These are phyloP conservation scores for Phalacrocorax pelagicus DNA, from an alignment of 2,113 vertebrate species.

Conservation along the genomic window DNA sequence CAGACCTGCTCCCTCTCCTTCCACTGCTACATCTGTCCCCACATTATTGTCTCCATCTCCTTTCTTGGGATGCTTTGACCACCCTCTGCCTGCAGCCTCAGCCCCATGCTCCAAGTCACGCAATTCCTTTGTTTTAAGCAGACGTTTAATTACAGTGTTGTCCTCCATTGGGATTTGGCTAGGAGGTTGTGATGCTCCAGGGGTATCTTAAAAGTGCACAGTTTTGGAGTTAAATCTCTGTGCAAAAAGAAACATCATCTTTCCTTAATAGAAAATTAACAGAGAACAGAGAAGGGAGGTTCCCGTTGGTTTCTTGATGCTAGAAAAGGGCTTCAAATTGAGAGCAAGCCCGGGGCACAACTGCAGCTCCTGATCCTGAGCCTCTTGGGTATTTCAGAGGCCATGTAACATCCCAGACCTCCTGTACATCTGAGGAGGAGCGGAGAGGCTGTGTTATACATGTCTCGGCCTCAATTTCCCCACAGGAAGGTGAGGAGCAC, in stretches of 20 bases:
- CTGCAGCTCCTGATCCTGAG: not conserved
- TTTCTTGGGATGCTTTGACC: not conserved
- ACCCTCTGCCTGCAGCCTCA: not conserved
- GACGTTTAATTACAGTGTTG: not conserved
- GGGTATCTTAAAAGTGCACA: not conserved
- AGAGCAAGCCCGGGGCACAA: not conserved
- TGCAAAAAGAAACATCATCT: not conserved
- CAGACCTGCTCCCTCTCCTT: not conserved
- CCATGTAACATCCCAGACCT: accelerated
- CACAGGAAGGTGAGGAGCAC: not conserved
- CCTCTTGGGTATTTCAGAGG: not conserved
- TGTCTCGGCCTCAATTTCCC: not conserved
- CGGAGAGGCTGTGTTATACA: not conserved
- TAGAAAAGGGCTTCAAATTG: not conserved
- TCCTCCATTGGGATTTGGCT: not conserved
- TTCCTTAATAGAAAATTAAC: not conserved
- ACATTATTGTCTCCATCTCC: not conserved
- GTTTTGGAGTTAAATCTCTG: not conserved
- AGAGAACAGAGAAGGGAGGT: not conserved
- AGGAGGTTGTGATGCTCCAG: not conserved
- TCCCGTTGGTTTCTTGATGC: accelerated
- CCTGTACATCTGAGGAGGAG: accelerated
- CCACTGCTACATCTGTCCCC: too few relatives aligned
- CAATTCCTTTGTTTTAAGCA: not conserved
- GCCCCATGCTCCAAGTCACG: not conserved